A percentile compares a stretch with the other conserved stretches of the same genome.
These are phyloP conservation scores for Haliclona indistincta DNA, from an alignment of 37 sponge, comb jelly and placozoan genomes.

Conservation along the genomic window DNA sequence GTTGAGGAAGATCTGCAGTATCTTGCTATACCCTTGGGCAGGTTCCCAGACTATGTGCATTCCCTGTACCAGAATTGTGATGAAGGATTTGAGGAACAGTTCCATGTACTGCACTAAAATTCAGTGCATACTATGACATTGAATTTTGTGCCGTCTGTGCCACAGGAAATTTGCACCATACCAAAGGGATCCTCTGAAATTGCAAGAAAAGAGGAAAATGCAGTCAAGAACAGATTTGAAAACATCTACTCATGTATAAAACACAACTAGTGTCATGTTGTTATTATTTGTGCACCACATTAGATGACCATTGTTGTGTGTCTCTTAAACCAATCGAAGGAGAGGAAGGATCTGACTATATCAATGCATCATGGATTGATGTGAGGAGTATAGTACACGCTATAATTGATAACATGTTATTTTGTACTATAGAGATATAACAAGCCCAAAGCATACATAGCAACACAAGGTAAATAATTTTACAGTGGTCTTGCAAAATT, in stretches of 20 bases:
- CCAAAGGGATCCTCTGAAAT: slow-evolving; percentile 28
- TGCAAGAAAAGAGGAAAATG: slow-evolving; percentile 31
- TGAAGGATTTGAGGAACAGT: no score
- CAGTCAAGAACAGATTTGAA: slow-evolving; percentile 62
- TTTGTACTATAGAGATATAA: slow-evolving; percentile 36
- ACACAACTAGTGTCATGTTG: no score
- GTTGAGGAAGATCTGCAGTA: no score
- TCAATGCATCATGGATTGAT: slow-evolving; percentile 63
- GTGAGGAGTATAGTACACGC: slow-evolving; percentile 7
- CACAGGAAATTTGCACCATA: no score
- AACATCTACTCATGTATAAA: slow-evolving; percentile 69
- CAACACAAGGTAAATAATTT: slow-evolving; percentile 37
- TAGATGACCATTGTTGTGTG: slow-evolving; percentile 57
- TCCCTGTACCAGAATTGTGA: no score
- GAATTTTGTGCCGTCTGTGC: no score
- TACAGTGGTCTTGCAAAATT: not conserved
- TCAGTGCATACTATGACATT: no score
- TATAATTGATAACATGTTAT: not conserved
- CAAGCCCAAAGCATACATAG: slow-evolving; percentile 54
- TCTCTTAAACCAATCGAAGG: not conserved
- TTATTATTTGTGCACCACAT: no score
- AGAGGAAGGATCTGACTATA: slow-evolving; percentile 37
- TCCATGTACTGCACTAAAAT: no score
- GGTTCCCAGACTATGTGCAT: no score
- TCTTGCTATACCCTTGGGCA: no score